A percentile compares a stretch with the other conserved stretches of the same genome.
Evolutionary conservation across 2,888 invertebrate genomes (phyloP).

Genomic region (Megamerina dolium): DNA sequence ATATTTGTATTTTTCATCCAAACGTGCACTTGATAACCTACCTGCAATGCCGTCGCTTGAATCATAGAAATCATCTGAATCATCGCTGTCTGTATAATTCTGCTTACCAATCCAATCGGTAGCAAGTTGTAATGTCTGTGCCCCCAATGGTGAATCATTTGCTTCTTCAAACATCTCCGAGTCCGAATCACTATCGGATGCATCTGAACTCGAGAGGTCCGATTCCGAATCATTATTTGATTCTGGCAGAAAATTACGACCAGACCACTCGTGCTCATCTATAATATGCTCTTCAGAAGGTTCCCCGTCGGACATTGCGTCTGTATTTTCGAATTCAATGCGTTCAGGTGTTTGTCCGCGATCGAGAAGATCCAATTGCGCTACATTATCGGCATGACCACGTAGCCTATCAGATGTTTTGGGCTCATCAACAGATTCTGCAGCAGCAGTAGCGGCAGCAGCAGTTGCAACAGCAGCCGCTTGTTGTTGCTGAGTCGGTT

Average conservation of each 20-base stretch:
- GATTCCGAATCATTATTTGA: constrained; percentile 70
- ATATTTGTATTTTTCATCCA: neutral
- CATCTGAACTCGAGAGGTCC: constrained; percentile 50
- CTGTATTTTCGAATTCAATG: constrained; percentile 71
- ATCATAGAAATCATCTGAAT: constrained; percentile 48
- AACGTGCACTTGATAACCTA: constrained; percentile 20
- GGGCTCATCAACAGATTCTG: constrained; percentile 27
- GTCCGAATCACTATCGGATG: constrained; percentile 59
- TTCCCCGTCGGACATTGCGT: constrained; percentile 58
- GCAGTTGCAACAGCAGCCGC: constrained; percentile 7
- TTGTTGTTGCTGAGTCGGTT: constrained; percentile 24
- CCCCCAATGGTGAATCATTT: constrained; percentile 53
- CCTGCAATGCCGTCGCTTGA: constrained; percentile 49
- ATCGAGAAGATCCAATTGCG: constrained; percentile 43
- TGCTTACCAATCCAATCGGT: constrained; percentile 62
- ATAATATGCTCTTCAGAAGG: constrained; percentile 66
- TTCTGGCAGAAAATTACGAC: constrained; percentile 81
- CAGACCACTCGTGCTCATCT: constrained; percentile 95
- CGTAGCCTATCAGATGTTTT: constrained; percentile 49
- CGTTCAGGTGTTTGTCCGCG: constrained; percentile 67
- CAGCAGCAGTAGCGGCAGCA: constrained; percentile 4
- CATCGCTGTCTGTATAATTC: constrained; percentile 51
- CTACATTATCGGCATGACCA: constrained; percentile 43
- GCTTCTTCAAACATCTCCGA: constrained; percentile 65
- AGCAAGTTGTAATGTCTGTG: constrained; percentile 62